phyloP scores from a whole-genome alignment of 53 echinoderm and acorn worm species.

The Antedon mediterranea region DNA sequence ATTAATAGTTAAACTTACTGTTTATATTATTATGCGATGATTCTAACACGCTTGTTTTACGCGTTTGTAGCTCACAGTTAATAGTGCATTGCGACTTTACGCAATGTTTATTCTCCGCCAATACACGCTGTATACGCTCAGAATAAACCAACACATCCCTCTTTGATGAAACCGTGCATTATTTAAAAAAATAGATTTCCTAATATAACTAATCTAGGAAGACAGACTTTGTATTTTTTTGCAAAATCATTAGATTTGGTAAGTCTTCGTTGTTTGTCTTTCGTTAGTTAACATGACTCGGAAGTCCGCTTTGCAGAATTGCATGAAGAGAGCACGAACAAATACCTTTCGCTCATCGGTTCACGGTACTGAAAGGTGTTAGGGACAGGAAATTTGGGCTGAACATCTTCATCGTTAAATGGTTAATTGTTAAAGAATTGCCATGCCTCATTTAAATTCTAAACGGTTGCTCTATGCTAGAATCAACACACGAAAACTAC shows the following conservation, averaged over 20 bases:
- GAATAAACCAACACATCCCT: no score
- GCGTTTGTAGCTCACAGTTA: no score
- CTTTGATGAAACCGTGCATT: no score
- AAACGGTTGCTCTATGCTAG: neutral
- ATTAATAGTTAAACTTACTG: no score
- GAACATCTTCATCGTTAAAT: neutral
- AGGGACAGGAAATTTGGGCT: neutral
- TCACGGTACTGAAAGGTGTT: neutral
- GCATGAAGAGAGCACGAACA: neutral
- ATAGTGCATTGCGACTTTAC: no score
- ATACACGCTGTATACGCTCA: no score
- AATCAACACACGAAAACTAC: neutral
- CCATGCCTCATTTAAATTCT: neutral
- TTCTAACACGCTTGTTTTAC: no score
- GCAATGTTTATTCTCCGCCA: no score
- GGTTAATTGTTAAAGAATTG: neutral
- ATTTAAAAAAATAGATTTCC: no score
- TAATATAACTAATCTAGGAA: no score
- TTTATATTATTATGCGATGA: no score
- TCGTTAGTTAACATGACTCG: neutral
- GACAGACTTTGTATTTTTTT: neutral
- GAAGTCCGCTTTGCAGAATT: neutral
- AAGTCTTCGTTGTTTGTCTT: neutral
- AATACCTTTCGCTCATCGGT: neutral
- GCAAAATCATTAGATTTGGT: neutral